Evolutionary conservation across 1,140 invertebrate genomes (phyloP).

Genomic region (Portunus trituberculatus): DNA sequence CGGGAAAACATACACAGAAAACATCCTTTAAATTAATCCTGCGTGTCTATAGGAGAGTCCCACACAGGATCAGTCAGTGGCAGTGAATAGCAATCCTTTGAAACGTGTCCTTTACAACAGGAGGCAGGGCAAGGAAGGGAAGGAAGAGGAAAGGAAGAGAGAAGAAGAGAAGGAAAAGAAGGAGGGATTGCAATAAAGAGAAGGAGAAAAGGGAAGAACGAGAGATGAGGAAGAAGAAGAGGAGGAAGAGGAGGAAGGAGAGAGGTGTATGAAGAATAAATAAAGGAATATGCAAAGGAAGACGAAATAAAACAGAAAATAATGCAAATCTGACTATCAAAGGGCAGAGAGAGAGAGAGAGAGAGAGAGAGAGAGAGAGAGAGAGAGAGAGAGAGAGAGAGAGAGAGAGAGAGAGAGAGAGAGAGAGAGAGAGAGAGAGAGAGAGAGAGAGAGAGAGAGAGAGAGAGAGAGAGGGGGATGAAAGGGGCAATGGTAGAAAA

Average conservation of each 20-base stretch:
- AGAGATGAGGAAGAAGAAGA: not conserved
- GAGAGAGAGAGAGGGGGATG: not conserved
- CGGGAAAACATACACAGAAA: not conserved
- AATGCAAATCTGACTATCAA: no score
- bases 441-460: not conserved
- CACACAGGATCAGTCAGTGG: not conserved
- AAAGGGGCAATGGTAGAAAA: not conserved
- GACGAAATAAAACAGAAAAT: no score
- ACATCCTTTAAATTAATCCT: not conserved
- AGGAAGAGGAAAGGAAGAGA: not conserved
- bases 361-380: not conserved
- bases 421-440: conserved; percentile 10
- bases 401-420: not conserved
- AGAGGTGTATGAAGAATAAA: not conserved
- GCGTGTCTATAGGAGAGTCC: not conserved
- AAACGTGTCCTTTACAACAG: conserved; percentile 6
- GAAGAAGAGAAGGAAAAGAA: not conserved
- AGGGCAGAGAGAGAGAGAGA: no score
- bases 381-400: not conserved
- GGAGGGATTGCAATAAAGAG: no score
- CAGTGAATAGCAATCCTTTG: not conserved
- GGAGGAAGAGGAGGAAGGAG: not conserved
- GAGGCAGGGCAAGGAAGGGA: not conserved
- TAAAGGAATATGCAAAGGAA: not conserved
- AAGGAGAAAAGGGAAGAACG: not conserved